Conservation (phyloP, 1,140 invertebrate species). For the Drosophila parvula region DNA sequence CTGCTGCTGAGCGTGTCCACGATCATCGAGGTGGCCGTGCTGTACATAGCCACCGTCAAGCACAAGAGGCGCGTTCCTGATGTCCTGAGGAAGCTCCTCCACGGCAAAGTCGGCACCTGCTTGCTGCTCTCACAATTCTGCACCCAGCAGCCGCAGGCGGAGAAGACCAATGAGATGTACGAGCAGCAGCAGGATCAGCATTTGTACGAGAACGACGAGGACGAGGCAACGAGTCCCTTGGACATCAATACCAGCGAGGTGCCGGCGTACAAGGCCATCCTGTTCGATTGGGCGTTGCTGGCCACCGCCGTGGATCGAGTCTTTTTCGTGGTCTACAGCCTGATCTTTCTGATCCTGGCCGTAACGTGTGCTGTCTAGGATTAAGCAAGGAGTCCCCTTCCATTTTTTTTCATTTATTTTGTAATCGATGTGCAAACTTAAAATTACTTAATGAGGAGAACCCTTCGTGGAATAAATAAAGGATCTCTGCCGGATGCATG, state of each 20-base stretch:
- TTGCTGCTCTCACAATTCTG: constrained; percentile 84
- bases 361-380: constrained; percentile 85
- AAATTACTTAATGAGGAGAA: constrained; percentile 59
- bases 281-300: constrained; percentile 87
- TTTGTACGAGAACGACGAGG: constrained; percentile 80
- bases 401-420: constrained; percentile 44
- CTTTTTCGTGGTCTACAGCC: constrained; percentile 85
- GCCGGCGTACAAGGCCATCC: constrained; percentile 79
- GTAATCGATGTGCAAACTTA: constrained; percentile 51
- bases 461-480: constrained; percentile 35
- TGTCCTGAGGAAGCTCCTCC: constrained; percentile 85
- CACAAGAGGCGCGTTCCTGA: constrained; percentile 86
- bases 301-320: constrained; percentile 87
- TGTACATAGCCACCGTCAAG: constrained; percentile 85
- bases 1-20: constrained; percentile 87
- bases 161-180: constrained; percentile 55
- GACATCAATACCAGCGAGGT: constrained; percentile 81
- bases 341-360: constrained; percentile 85
- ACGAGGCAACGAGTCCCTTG: constrained; percentile 63
- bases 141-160: constrained; percentile 4
- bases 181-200: constrained; percentile 80
- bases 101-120: constrained; percentile 85
- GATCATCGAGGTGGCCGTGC: constrained; percentile 87
- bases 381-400: background rate
- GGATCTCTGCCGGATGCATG: constrained; percentile 32